phyloP scores from a whole-genome alignment of 2,113 vertebrate genomes.

The Azemiops feae region DNA sequence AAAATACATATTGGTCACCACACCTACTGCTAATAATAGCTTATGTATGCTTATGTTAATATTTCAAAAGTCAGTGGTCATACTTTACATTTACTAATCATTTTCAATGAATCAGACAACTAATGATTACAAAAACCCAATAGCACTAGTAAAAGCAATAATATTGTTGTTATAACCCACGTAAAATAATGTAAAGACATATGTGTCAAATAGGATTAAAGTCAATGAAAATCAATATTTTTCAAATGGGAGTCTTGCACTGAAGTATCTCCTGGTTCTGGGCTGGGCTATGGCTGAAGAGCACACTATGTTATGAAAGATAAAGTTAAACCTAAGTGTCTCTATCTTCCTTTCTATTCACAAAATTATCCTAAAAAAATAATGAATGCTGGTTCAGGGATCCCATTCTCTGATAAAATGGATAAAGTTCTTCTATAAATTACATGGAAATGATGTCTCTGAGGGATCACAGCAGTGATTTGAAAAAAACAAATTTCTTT shows the following conservation, averaged over 20 bases:
- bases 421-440: neutral
- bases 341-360: neutral
- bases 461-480: neutral
- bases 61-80: slow-evolving; percentile 58
- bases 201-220: neutral
- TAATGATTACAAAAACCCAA: slow-evolving; percentile 51
- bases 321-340: neutral
- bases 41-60: slow-evolving; percentile 55
- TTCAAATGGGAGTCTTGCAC: neutral
- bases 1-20: slow-evolving; percentile 68
- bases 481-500: neutral
- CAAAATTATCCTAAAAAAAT: neutral
- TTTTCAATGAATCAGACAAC: slow-evolving; percentile 31
- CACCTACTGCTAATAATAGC: slow-evolving; percentile 64
- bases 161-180: slow-evolving; percentile 37
- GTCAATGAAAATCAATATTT: neutral
- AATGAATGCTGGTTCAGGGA: neutral
- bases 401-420: neutral
- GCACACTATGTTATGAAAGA: neutral
- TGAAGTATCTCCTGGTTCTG: slow-evolving; percentile 46
- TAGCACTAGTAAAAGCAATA: slow-evolving; percentile 34
- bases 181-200: slow-evolving; percentile 15
- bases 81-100: neutral
- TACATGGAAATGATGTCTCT: neutral
- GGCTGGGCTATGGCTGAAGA: neutral